Evolutionary conservation across 2,113 vertebrate species (phyloP).

Genomic region (Crocuta crocuta): DNA sequence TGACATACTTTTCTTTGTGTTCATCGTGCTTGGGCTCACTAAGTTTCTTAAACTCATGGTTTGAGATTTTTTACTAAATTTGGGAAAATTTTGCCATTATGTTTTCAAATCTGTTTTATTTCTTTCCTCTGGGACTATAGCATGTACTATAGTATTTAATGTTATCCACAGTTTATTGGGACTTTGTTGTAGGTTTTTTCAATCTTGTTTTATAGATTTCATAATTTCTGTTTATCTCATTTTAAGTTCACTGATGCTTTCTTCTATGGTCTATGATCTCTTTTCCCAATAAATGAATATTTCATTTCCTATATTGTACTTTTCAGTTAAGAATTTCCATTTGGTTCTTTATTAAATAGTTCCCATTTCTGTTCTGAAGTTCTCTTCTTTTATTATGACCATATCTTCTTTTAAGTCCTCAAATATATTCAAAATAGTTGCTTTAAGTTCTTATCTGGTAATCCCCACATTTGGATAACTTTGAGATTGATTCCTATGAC

Average conservation of each 20-base stretch:
- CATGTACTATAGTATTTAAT: background rate
- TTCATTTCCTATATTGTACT: background rate
- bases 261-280: background rate
- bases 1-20: background rate
- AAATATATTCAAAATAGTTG: background rate
- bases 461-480: background rate
- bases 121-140: background rate
- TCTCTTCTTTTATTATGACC: background rate
- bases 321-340: background rate
- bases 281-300: background rate
- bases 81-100: background rate
- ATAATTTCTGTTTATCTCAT: background rate
- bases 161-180: background rate
- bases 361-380: background rate
- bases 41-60: background rate
- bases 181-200: background rate
- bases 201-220: background rate
- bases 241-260: background rate
- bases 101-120: background rate
- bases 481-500: background rate
- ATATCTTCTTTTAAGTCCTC: background rate
- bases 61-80: background rate
- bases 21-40: background rate
- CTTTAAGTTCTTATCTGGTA: background rate
- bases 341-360: background rate